Evolutionary conservation across 2,113 vertebrate genomes (phyloP).

Genomic region (Synchiropus splendidus): DNA sequence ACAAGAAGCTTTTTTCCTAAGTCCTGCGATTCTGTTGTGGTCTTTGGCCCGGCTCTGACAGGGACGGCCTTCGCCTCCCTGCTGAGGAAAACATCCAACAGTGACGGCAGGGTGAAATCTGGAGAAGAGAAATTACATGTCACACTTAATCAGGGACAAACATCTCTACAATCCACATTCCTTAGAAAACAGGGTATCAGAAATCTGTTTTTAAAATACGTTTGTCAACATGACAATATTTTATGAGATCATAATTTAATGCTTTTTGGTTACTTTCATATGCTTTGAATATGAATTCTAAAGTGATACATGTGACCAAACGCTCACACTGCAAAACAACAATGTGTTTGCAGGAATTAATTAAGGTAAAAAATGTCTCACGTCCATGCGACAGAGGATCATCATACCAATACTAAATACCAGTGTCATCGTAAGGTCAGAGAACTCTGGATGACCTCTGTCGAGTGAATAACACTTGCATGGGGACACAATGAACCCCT

Average conservation of each 20-base stretch:
- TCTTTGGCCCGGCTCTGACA: slow-evolving; percentile 72
- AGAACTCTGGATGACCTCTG: slow-evolving; percentile 12
- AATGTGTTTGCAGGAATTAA: slow-evolving; percentile 44
- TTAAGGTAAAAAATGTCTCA: slow-evolving; percentile 64
- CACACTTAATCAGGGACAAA: background rate
- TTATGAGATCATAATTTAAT: too few species aligned
- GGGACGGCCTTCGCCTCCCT: slow-evolving; percentile 67
- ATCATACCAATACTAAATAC: slow-evolving; percentile 57
- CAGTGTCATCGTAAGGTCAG: slow-evolving; percentile 41
- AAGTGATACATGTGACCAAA: background rate
- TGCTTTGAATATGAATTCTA: too few species aligned
- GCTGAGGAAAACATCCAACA: slow-evolving; percentile 69
- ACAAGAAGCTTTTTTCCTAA: slow-evolving; percentile 54
- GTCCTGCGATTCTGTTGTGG: slow-evolving; percentile 60
- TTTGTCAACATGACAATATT: too few species aligned
- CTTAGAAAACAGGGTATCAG: too few species aligned
- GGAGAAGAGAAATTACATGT: slow-evolving; percentile 14
- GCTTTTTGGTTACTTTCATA: too few species aligned
- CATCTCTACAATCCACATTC: background rate
- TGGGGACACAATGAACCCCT: background rate
- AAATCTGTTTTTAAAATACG: too few species aligned
- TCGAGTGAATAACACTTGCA: background rate
- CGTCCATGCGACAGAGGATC: slow-evolving; percentile 49
- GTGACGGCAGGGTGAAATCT: slow-evolving; percentile 82
- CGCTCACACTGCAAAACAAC: too few species aligned